A percentile compares a stretch with the other conserved stretches of the same genome.
Evolutionary conservation across 2,797 vertebrate genomes (phyloP).

Genomic region (Thripadectes ignobilis): DNA sequence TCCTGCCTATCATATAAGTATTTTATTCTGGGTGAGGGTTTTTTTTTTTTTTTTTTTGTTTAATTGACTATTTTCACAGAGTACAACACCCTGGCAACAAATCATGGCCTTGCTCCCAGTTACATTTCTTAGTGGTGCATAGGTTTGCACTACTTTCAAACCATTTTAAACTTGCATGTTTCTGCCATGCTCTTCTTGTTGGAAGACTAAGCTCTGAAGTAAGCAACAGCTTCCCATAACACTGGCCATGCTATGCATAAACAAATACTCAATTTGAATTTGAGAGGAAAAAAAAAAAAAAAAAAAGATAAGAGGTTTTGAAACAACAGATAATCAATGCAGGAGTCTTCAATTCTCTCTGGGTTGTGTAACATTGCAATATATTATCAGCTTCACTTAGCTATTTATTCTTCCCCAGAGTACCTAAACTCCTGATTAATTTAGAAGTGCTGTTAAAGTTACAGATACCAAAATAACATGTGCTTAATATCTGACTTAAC

Average conservation of each 20-base stretch:
- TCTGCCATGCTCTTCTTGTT: background rate
- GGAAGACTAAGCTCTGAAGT: background rate
- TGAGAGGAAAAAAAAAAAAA: rapidly evolving
- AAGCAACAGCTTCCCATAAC: background rate
- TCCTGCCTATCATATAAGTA: background rate
- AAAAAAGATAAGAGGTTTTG: background rate
- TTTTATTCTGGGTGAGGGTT: rapidly evolving
- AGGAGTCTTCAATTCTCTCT: constrained; percentile 3
- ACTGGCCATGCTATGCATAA: background rate
- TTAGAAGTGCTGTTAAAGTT: background rate
- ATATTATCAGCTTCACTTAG: constrained; percentile 15
- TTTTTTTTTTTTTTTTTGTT: background rate
- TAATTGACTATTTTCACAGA: background rate
- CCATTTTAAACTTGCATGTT: background rate
- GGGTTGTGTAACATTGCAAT: background rate
- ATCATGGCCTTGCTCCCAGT: background rate
- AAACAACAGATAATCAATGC: constrained; percentile 29
- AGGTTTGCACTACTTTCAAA: background rate
- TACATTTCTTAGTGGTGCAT: background rate
- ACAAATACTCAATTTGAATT: background rate
- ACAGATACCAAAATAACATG: background rate
- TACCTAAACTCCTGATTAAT: background rate
- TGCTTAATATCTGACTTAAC: background rate
- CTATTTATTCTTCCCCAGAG: constrained; percentile 22
- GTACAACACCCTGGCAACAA: background rate